Evolutionary conservation across 1,140 invertebrate species (phyloP), one percentile per base, ranked within the genome.

Genomic region (Philopotamus ludificatus): DNA sequence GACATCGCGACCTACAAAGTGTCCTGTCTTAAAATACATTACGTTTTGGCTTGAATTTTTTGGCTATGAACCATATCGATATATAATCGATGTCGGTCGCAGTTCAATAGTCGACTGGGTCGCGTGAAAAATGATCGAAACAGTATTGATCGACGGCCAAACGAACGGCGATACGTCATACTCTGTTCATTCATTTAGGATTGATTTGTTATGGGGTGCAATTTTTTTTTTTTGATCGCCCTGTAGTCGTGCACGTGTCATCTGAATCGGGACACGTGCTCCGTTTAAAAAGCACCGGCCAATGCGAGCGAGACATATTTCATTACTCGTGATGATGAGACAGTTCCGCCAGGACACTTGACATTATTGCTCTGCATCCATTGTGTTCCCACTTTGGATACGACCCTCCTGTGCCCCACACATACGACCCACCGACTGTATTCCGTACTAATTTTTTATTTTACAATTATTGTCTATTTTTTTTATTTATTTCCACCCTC

Each of bases 21-120:
- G 34, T n/a, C 8, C 8, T 39, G 34, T 8, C 34, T n/a, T n/a
- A 39, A 39, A 39, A 8, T 39, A 39, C n/a, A n/a, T n/a, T n/a
- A n/a, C n/a, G n/a, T n/a, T n/a, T n/a, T n/a, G n/a, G n/a, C n/a
- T n/a, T n/a, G n/a, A n/a, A n/a, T n/a, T n/a, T 26, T 15, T 65
- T 66, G 64, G 64, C 64, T 22, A 39, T 55, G 65, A 66, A 57
- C 42, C 65, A 42, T 41, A 59, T n/a, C 21, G 34, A 39, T 22
- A 59, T 67, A 62, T 67, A 50, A 49, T 62, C 54, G 58, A 39
- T 18, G 25, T 28, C 23, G 26, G 25, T 42, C 34, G 28, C 20
- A 39, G 34, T 42, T 63, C 50, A 53, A 42, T 41, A 15, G 20
- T n/a, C 61, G 54, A 63, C 22, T 25, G 45, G 50, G 23, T 41